phyloP scores from a whole-genome alignment of 2,888 invertebrate species.

The Frankliniella intonsa region DNA sequence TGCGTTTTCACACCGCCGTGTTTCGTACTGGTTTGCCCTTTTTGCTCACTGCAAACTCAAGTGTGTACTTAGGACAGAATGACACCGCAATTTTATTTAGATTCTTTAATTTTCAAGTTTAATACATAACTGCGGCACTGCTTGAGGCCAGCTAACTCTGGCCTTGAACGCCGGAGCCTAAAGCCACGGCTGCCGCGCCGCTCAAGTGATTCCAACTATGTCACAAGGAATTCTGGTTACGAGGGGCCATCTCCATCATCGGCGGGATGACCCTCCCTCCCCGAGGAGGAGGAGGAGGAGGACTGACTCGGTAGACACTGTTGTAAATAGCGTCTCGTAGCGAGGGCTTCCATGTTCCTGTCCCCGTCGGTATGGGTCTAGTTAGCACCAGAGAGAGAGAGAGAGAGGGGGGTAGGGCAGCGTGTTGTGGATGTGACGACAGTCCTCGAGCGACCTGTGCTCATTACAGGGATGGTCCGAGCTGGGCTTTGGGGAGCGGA shows the following conservation, averaged over 20 bases:
- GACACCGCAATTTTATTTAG: too few relatives aligned
- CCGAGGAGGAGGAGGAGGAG: background rate
- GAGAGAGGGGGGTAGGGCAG: background rate
- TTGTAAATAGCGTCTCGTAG: background rate
- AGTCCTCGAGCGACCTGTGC: background rate
- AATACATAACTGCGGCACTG: too few relatives aligned
- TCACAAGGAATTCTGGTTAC: background rate
- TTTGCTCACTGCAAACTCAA: too few relatives aligned
- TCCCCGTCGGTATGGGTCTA: background rate
- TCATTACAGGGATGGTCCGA: too few relatives aligned
- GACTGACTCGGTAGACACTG: background rate
- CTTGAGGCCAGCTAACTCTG: too few relatives aligned
- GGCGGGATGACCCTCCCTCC: background rate
- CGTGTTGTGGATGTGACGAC: conserved; percentile 1
- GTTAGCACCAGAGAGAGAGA: background rate
- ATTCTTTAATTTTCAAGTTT: too few relatives aligned
- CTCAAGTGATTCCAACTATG: conserved; percentile 7
- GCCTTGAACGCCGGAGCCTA: background rate
- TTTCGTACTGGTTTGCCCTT: too few relatives aligned
- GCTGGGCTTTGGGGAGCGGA: too few relatives aligned
- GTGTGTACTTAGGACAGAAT: too few relatives aligned
- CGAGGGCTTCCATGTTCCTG: background rate
- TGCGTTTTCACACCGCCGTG: too few relatives aligned
- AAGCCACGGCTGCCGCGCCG: background rate
- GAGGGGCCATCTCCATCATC: background rate